Evolutionary conservation across 2,113 vertebrate genomes (phyloP), one percentile per base, ranked within the genome.

Genomic region (Dasyprocta punctata): DNA sequence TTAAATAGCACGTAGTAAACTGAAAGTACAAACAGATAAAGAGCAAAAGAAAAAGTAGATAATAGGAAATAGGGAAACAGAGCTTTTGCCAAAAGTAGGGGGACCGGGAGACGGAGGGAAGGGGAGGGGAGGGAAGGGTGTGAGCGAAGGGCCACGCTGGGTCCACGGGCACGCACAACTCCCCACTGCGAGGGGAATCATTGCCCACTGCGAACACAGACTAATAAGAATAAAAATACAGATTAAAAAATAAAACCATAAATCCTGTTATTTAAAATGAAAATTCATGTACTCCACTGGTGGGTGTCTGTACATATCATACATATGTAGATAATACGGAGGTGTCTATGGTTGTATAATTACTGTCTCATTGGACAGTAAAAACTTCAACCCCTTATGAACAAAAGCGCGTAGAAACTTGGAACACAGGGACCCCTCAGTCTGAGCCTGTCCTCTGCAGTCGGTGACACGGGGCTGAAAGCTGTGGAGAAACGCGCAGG

Each of bases 221-320:
- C 73, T 16, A 28, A 77, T 77, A 30, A 16, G 49, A 28, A 14
- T 75, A 47, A 44, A 75, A 75, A 28, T 44, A 49, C 47, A 47
- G 49, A 47, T 44, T 77, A 77, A 47, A 77, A 28, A 44, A 28
- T 47, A 75, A 92, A 92, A 11, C 30, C 49, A 38, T 71, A 71
- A 80, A 95, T 85, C 81, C 63, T 54, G 12, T 38, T 83, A 63
- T 88, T 88, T 83, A 77, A 83, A 82, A 65, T 65, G 11, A 61
- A 88, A 83, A 58, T 83, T 41, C 14, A 41, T 73, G 47, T 81
- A 44, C 3, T 11, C 36, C 6, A 71, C 58, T 67, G 49, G 47
- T 69, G 26, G 2, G 12, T 69, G 4, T 44, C 24, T 65, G 22
- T 65, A 44, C 24, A 12, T 44, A 10, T 65, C 16, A 13, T 65